phyloP scores from a whole-genome alignment of 2,888 invertebrate genomes.

The Scaptomyza cyrtandrae region DNA sequence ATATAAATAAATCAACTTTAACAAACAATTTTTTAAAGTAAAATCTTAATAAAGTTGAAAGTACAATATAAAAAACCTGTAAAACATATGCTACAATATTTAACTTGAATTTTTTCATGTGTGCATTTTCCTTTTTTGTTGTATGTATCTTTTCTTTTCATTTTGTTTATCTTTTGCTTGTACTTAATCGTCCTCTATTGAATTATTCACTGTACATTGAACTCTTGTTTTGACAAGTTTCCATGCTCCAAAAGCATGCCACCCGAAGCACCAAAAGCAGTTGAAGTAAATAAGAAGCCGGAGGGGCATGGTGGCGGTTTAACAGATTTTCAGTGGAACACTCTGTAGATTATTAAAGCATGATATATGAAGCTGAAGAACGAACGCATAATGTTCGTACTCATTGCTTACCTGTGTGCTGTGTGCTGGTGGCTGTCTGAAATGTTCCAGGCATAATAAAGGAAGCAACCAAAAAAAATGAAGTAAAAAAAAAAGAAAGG shows the following conservation, averaged over 20 bases:
- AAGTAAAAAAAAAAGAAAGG: conserved; percentile 9
- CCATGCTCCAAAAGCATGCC: background rate
- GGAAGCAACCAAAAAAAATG: conserved; percentile 7
- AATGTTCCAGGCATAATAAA: conserved; percentile 23
- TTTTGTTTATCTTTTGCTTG: background rate
- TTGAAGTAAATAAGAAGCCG: background rate
- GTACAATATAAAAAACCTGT: background rate
- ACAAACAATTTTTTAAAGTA: too few species aligned
- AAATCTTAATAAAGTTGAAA: background rate
- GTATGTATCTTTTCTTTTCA: background rate
- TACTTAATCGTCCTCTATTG: conserved; percentile 15
- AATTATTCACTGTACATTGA: conserved; percentile 36
- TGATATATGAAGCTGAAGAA: conserved; percentile 51
- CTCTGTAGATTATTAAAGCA: conserved; percentile 48
- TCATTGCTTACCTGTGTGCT: conserved; percentile 17
- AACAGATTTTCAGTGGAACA: conserved; percentile 39
- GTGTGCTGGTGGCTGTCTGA: conserved; percentile 16
- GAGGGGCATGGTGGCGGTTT: background rate
- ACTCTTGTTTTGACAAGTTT: conserved; percentile 25
- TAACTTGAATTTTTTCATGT: background rate
- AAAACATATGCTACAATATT: conserved; percentile 5
- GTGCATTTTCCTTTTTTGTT: background rate
- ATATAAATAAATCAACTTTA: too few species aligned
- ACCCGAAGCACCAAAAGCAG: background rate
- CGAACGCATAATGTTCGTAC: conserved; percentile 28